A percentile compares a stretch with the other conserved stretches of the same genome.
phyloP scores from a whole-genome alignment of 2,113 vertebrate species.

The Labeo rohita region DNA sequence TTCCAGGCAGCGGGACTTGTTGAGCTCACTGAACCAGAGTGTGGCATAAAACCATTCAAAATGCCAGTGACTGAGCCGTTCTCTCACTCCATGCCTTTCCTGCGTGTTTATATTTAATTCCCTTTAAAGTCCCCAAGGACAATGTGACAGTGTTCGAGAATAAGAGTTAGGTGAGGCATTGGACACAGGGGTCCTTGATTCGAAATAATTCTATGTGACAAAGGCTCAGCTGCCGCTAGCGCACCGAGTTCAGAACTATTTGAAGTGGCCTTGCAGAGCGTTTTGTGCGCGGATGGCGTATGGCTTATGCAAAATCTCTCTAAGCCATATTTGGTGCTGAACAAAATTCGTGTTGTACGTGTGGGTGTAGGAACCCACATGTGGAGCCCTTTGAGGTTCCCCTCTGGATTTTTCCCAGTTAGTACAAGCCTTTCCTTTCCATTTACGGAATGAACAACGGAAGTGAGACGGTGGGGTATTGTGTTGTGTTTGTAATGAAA shows the following conservation, averaged over 20 bases:
- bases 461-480: background rate
- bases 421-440: slow-evolving; percentile 2
- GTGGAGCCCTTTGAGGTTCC: background rate
- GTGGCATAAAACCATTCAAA: slow-evolving; percentile 34
- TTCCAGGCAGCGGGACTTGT: slow-evolving; percentile 11
- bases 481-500: slow-evolving; percentile 3
- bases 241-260: background rate
- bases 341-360: background rate
- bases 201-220: slow-evolving; percentile 40
- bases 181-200: slow-evolving; percentile 42
- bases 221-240: slow-evolving; percentile 23
- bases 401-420: slow-evolving; percentile 10
- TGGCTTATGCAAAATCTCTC: slow-evolving; percentile 29
- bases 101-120: slow-evolving; percentile 45
- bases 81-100: slow-evolving; percentile 16
- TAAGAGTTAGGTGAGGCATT: slow-evolving; percentile 29
- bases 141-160: slow-evolving; percentile 26
- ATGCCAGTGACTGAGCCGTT: slow-evolving; percentile 40
- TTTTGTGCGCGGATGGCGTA: background rate
- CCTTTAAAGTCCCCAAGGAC: slow-evolving; percentile 48
- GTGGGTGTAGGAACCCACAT: background rate
- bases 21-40: slow-evolving; percentile 46
- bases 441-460: slow-evolving; percentile 13
- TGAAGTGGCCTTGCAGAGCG: slow-evolving; percentile 25
- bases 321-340: slow-evolving; percentile 11